Percentiles rank a stretch among this genome's conserved stretches.
Conservation (phyloP, 2,888 invertebrate species). For the Drosophila lacicola region DNA sequence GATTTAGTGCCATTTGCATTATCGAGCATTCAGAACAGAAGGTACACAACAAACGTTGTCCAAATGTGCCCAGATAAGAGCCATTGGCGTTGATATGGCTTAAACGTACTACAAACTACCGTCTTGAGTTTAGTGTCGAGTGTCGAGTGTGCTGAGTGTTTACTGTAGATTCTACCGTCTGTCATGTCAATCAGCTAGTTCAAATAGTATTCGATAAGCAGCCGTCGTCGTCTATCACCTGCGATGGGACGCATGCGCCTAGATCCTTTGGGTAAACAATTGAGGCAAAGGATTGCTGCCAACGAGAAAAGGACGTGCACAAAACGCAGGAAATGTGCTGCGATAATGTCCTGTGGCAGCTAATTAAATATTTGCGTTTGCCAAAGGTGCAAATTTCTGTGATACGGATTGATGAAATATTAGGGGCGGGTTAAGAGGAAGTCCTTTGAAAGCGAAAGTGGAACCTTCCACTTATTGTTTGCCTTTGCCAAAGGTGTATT, state of each 20-base stretch:
- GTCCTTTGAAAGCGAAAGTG: constrained; percentile 44
- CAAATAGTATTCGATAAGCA: constrained; percentile 70
- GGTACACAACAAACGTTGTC: constrained; percentile 19
- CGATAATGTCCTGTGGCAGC: constrained; percentile 58
- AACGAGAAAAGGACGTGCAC: constrained; percentile 7
- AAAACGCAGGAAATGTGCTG: constrained; percentile 53
- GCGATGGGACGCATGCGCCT: constrained; percentile 63
- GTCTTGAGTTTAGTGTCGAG: constrained; percentile 16
- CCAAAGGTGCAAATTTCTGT: constrained; percentile 69
- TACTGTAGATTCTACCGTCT: constrained; percentile 34
- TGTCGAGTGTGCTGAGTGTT: constrained; percentile 6
- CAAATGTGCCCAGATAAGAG: constrained; percentile 29
- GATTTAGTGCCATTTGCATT: constrained; percentile 37
- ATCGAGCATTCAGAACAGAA: constrained; percentile 23
- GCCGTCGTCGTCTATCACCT: constrained; percentile 72
- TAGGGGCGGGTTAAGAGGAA: constrained; percentile 70
- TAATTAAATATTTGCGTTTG: constrained; percentile 75
- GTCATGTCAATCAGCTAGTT: constrained; percentile 50
- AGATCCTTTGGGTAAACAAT: constrained; percentile 70
- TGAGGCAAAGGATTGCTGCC: constrained; percentile 64
- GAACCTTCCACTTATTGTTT: constrained; percentile 34
- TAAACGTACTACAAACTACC: constrained; percentile 31
- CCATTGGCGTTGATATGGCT: constrained; percentile 20
- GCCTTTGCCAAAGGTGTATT: constrained; percentile 55
- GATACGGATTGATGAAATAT: constrained; percentile 62